A percentile compares a stretch with the other conserved stretches of the same genome.
These are phyloP conservation scores for Phaetusa simplex DNA, from an alignment of 2,113 vertebrate genomes.

Conservation along the genomic window DNA sequence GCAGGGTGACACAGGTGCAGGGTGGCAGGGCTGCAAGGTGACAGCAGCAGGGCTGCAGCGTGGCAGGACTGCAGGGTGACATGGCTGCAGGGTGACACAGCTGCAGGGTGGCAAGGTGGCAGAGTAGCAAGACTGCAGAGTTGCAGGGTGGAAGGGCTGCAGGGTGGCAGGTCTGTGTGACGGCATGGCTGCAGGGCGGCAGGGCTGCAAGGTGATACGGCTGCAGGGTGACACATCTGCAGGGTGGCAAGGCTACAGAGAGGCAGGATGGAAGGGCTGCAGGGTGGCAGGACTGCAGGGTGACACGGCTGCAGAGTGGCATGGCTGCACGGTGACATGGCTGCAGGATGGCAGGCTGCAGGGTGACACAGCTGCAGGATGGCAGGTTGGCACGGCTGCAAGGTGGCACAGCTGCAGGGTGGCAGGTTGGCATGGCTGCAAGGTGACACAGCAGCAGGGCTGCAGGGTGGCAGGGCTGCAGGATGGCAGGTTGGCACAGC, in stretches of 20 bases:
- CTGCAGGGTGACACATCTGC: accelerated
- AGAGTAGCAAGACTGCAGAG: no score
- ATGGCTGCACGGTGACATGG: accelerated
- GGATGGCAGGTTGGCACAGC: no score
- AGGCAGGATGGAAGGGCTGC: no score
- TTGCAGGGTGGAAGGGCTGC: background rate
- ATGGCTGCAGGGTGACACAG: no score
- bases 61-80: no score
- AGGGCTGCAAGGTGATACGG: accelerated
- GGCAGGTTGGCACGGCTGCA: accelerated
- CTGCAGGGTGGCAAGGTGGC: no score
- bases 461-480: accelerated
- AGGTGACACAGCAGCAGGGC: no score
- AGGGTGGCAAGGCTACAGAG: accelerated
- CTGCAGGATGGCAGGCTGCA: background rate
- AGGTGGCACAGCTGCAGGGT: accelerated
- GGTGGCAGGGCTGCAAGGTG: no score
- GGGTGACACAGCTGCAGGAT: accelerated
- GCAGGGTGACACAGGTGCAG: no score
- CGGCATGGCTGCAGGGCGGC: accelerated
- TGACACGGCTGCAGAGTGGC: accelerated
- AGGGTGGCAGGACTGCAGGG: accelerated
- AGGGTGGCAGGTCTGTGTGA: no score
- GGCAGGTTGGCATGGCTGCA: accelerated
- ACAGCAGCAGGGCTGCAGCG: no score